Evolutionary conservation across 2,888 invertebrate genomes (phyloP).

Genomic region (Orthosia gracilis): DNA sequence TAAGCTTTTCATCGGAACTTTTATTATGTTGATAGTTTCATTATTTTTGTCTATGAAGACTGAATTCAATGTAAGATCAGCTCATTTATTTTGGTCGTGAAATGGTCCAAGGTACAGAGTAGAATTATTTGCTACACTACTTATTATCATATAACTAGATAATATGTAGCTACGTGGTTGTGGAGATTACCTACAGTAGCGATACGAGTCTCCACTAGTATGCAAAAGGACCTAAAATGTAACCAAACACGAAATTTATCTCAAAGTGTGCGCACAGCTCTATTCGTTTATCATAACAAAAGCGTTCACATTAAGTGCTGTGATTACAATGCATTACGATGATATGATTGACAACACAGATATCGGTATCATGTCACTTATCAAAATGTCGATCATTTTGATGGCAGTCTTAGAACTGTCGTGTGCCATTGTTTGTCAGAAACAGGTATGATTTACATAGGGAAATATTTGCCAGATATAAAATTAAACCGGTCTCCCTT

Average conservation of each 20-base stretch:
- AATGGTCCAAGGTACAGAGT: no score
- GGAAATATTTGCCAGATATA: constrained; percentile 33
- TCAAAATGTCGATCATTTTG: constrained; percentile 76
- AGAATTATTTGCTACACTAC: no score
- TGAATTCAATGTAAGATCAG: background rate
- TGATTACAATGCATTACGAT: constrained; percentile 76
- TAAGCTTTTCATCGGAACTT: background rate
- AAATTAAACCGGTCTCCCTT: constrained; percentile 16
- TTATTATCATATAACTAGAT: no score
- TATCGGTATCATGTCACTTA: constrained; percentile 77
- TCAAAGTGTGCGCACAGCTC: constrained; percentile 36
- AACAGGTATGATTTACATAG: constrained; percentile 46
- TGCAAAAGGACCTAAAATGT: constrained; percentile 27
- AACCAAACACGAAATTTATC: constrained; percentile 35
- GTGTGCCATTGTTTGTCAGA: constrained; percentile 67
- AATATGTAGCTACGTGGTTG: no score
- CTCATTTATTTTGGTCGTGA: no score
- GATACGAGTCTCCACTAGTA: background rate
- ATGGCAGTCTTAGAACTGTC: constrained; percentile 62
- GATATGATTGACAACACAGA: constrained; percentile 80
- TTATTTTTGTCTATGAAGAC: background rate
- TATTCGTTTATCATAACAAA: constrained; percentile 66
- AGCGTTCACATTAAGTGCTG: constrained; percentile 73
- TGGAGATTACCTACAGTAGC: constrained; percentile 4
- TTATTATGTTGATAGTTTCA: no score